phyloP scores from a whole-genome alignment of 2,113 vertebrate genomes.

The Tursiops truncatus region DNA sequence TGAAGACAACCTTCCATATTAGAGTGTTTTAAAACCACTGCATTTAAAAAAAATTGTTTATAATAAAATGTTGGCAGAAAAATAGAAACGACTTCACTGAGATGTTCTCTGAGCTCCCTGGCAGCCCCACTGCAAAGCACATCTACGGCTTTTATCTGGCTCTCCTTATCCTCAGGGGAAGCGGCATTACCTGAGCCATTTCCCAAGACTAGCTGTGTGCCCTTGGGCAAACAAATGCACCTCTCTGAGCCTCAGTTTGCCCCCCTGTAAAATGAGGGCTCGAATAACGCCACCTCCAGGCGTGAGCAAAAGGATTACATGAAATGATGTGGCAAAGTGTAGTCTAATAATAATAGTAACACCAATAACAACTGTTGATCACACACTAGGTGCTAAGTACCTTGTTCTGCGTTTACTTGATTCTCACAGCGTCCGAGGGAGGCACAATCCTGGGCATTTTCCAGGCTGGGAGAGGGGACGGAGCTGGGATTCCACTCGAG shows the following conservation, averaged over 20 bases:
- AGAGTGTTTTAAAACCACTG: background rate
- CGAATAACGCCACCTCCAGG: background rate
- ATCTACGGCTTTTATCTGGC: background rate
- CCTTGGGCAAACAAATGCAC: background rate
- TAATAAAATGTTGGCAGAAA: background rate
- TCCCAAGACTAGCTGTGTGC: background rate
- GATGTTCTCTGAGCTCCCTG: background rate
- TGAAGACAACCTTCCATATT: background rate
- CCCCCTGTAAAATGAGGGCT: background rate
- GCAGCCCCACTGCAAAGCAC: background rate
- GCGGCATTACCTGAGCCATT: background rate
- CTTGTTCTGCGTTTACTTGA: background rate
- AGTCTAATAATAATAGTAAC: background rate
- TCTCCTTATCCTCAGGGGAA: background rate
- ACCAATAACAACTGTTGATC: background rate
- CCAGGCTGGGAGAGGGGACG: background rate
- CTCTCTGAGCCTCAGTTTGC: background rate
- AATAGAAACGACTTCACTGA: background rate
- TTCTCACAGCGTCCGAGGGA: background rate
- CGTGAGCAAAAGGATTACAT: background rate
- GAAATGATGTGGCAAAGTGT: background rate
- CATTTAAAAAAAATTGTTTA: background rate
- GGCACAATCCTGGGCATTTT: rapidly evolving
- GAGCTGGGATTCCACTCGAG: background rate
- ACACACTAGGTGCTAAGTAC: background rate